Conservation (phyloP, 2,797 vertebrate species). For the Takifugu rubripes region DNA sequence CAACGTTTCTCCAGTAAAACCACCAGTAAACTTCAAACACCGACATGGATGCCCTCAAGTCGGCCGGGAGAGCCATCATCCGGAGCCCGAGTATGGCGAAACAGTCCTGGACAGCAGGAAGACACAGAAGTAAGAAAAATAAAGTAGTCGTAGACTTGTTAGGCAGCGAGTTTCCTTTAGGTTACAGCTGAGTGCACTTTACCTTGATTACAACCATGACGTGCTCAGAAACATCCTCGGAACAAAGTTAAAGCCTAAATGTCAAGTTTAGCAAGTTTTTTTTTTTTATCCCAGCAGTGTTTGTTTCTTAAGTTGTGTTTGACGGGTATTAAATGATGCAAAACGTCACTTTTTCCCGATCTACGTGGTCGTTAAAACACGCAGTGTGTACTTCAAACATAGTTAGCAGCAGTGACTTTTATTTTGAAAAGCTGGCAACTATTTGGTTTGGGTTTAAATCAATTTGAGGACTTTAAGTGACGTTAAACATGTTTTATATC, state of each 20-base stretch:
- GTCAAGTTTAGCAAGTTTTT: not conserved
- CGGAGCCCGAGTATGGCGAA: conserved; percentile 90
- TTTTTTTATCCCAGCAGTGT: too few species aligned
- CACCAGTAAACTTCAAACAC: conserved; percentile 22
- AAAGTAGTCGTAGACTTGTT: conserved; percentile 3
- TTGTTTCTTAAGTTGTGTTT: too few species aligned
- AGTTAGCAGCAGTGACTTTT: too few species aligned
- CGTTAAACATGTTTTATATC: too few species aligned
- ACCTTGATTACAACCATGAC: too few species aligned
- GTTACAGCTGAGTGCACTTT: not conserved
- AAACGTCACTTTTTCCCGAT: too few species aligned
- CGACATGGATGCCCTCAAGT: conserved; percentile 88
- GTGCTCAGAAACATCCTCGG: not conserved
- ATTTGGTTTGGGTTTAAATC: too few species aligned
- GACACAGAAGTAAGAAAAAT: conserved; percentile 84
- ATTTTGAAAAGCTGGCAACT: too few species aligned
- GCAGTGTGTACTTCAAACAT: too few species aligned
- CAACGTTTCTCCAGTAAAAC: conserved; percentile 33
- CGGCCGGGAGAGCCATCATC: conserved; percentile 90
- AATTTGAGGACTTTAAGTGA: too few species aligned
- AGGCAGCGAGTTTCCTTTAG: not conserved
- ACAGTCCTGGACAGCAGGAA: conserved; percentile 84
- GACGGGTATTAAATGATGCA: too few species aligned
- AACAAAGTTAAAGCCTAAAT: not conserved
- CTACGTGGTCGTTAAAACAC: too few species aligned